Percentiles rank a stretch among this genome's conserved stretches.
Evolutionary conservation across 2,888 invertebrate genomes (phyloP).

Genomic region (Drosophila sordidapex): DNA sequence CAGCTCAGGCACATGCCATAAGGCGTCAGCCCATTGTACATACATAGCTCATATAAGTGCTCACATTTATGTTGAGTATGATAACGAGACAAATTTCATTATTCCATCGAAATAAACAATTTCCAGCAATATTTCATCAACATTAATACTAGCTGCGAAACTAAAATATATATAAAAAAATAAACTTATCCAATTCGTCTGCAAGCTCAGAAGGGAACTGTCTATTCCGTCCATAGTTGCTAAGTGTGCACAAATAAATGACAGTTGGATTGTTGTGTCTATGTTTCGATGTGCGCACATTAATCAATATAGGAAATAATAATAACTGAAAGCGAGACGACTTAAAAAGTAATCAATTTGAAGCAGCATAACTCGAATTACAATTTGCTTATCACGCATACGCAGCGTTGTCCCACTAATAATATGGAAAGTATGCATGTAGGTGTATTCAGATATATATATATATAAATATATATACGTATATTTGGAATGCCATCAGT

Average conservation of each 20-base stretch:
- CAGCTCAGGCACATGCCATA: conserved; percentile 29
- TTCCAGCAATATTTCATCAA: background rate
- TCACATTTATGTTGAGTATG: conserved; percentile 13
- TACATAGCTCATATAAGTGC: conserved; percentile 17
- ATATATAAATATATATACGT: background rate
- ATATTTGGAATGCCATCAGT: conserved; percentile 16
- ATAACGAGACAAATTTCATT: conserved; percentile 26
- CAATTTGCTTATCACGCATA: conserved; percentile 41
- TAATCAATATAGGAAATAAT: conserved; percentile 51
- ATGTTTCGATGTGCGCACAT: conserved; percentile 34
- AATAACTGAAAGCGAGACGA: background rate
- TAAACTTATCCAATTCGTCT: background rate
- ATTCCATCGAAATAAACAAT: background rate
- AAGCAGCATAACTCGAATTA: conserved; percentile 18
- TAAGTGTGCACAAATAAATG: conserved; percentile 21
- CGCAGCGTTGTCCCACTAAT: conserved; percentile 29
- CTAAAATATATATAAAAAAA: background rate
- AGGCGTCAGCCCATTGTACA: conserved; percentile 22
- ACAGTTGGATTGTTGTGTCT: conserved; percentile 5
- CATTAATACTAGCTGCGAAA: background rate
- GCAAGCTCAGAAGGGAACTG: background rate
- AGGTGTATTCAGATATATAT: background rate
- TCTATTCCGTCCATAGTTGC: background rate
- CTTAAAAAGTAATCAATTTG: conserved; percentile 18
- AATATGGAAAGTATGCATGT: background rate